Base-by-base conservation (phyloP, 2,797 vertebrate species). In the Darevskia mixta region DNA sequence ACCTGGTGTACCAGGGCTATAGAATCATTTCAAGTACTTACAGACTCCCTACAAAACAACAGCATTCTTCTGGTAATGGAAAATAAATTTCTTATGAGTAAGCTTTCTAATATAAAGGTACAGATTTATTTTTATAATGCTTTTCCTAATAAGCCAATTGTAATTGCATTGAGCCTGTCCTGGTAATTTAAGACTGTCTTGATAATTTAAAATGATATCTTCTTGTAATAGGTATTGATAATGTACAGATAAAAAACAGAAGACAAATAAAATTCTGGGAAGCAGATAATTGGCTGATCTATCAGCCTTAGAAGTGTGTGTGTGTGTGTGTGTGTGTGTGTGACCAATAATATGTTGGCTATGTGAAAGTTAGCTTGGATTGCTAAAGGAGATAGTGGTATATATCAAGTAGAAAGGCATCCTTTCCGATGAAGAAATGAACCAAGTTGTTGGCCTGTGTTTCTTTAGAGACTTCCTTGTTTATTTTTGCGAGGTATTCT, bases 291-390 rank as follows among this genome's bases (percentile, higher is more conserved):
- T 92, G 90, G 93, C 93, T 0, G 32, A 95, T 97, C 95, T 97
- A 95, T 96, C 94, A 96, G 91, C 94, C 95, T 96, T 95, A 96
- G 92, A 96, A 95, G 94, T 94, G 90, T 73, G 95, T 95, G 45
- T 9, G 94, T 94, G 45, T 5, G 61, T 20, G 18, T 61, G 58
- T 61, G 18, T 49, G 95, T n/a, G 45, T 95, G 92, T 93, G 95
- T 93, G 3, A 64, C 93, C 93, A 93, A 89, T 38, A 58, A 96
- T 0, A 0, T 90, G 93, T 93, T 94, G 94, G 93, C 93, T 92
- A 92, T 95, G 95, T 95, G 95, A 96, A 95, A 96, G 96, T 96
- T 95, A 94, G 94, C 96, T 93, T 90, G 93, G 91, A 94, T 96
- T 94, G 93, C 96, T 95, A 92, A 93, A 95, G 92, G 95, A 95